A percentile compares a stretch with the other conserved stretches of the same genome.
Evolutionary conservation across 2,888 invertebrate species (phyloP).

Genomic region (Eupithecia tripunctaria): DNA sequence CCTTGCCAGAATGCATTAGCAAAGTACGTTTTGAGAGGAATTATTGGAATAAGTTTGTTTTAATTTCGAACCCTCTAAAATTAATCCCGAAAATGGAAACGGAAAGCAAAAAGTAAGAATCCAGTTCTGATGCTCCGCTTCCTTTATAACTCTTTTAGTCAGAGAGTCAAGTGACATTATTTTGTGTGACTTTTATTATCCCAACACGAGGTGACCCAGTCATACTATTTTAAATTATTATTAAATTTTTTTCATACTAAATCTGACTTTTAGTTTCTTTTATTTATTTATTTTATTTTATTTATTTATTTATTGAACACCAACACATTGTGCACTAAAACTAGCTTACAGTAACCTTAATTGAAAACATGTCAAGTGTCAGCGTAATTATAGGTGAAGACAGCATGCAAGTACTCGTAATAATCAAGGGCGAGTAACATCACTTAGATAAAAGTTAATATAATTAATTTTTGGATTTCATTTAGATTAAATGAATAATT

Average conservation of each 20-base stretch:
- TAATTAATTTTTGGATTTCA: too few relatives aligned
- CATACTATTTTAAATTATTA: neutral
- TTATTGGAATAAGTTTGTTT: conserved; percentile 24
- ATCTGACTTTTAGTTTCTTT: too few relatives aligned
- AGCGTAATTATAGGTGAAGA: too few relatives aligned
- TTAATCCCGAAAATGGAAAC: neutral
- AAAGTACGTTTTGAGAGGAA: conserved; percentile 62
- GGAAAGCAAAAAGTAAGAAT: neutral
- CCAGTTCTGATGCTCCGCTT: neutral
- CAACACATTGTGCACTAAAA: too few relatives aligned
- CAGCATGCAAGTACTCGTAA: too few relatives aligned
- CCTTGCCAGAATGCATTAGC: conserved; percentile 74
- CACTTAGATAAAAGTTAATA: too few relatives aligned
- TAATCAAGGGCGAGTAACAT: too few relatives aligned
- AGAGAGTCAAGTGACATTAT: neutral
- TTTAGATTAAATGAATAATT: too few relatives aligned
- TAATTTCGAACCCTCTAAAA: neutral
- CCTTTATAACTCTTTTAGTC: neutral
- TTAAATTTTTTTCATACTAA: neutral
- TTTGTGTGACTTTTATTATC: neutral
- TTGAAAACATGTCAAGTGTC: too few relatives aligned
- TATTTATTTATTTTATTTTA: too few relatives aligned
- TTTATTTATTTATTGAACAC: too few relatives aligned
- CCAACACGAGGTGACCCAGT: neutral
- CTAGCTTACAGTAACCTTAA: too few relatives aligned